phyloP scores from a whole-genome alignment of 2,797 vertebrate genomes.

The Chaunax sp. region DNA sequence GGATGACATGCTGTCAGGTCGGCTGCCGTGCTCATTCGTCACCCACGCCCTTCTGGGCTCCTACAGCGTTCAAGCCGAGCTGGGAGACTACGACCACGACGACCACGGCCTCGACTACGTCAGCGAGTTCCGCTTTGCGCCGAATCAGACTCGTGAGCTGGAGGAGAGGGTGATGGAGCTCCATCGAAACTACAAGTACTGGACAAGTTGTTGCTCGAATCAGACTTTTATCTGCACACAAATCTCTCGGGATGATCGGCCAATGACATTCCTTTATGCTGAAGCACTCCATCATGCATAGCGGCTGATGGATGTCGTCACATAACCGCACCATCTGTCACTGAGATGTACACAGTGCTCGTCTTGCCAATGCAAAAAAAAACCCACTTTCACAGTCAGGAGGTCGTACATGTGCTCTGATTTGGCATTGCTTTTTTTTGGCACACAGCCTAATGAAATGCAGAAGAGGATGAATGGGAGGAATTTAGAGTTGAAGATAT shows the following conservation, averaged over 20 bases:
- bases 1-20: conserved; percentile 96
- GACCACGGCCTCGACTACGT: conserved; percentile 93
- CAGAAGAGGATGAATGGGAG: conserved; percentile 1
- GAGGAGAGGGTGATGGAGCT: conserved; percentile 98
- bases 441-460: conserved; percentile 18
- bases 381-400: conserved; percentile 28
- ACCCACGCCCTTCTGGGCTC: conserved; percentile 97
- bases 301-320: conserved; percentile 40
- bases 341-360: conserved; percentile 26
- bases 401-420: conserved; percentile 28
- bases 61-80: conserved; percentile 94
- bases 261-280: conserved; percentile 23
- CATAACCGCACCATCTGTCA: conserved; percentile 54
- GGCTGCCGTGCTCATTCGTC: conserved; percentile 97
- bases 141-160: conserved; percentile 95
- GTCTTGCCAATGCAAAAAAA: conserved; percentile 28
- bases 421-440: conserved; percentile 48
- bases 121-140: conserved; percentile 93
- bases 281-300: conserved; percentile 22
- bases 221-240: conserved; percentile 7
- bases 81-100: conserved; percentile 93
- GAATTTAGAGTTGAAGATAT: conserved; percentile 23
- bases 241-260: conserved; percentile 16
- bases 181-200: conserved; percentile 96
- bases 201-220: conserved; percentile 16